Conservation (phyloP, 53 echinoderm and acorn worm species). For the Henricia sp. region DNA sequence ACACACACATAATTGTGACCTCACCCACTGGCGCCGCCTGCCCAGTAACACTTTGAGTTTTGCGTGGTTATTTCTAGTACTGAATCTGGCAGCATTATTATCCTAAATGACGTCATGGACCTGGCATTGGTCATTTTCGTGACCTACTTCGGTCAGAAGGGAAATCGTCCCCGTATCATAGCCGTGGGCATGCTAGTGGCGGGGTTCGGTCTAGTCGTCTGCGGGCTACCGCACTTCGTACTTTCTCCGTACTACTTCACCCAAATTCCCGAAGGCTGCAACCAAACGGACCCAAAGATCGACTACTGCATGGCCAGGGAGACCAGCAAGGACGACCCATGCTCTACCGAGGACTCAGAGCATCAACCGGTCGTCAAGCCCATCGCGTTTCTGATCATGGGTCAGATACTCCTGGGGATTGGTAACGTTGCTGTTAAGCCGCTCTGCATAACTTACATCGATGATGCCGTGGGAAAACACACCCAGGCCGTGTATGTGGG, state of each 20-base stretch:
- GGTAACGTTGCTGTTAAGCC: conserved; percentile 65
- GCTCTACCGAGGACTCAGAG: too few species aligned
- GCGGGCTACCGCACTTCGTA: conserved; percentile 67
- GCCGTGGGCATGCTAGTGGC: conserved; percentile 51
- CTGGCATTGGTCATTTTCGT: conserved; percentile 59
- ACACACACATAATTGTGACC: too few species aligned
- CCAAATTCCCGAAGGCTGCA: neutral
- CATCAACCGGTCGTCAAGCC: neutral
- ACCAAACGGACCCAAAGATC: neutral
- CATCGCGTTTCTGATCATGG: conserved; percentile 65
- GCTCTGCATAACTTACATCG: too few species aligned
- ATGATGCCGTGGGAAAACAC: conserved; percentile 71
- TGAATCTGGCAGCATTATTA: conserved; percentile 50
- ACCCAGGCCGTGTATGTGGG: conserved; percentile 66
- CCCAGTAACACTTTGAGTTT: too few species aligned
- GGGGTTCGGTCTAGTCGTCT: conserved; percentile 59
- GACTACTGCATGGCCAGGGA: neutral
- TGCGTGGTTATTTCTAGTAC: too few species aligned
- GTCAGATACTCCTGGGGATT: conserved; percentile 68
- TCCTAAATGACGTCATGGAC: conserved; percentile 57
- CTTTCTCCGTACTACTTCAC: conserved; percentile 24
- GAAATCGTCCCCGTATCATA: conserved; percentile 64
- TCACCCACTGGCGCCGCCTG: too few species aligned
- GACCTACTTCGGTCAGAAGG: conserved; percentile 68
- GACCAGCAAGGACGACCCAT: neutral